Evolutionary conservation across 2,113 vertebrate species (phyloP).

Genomic region (Bambusicola thoracicus): DNA sequence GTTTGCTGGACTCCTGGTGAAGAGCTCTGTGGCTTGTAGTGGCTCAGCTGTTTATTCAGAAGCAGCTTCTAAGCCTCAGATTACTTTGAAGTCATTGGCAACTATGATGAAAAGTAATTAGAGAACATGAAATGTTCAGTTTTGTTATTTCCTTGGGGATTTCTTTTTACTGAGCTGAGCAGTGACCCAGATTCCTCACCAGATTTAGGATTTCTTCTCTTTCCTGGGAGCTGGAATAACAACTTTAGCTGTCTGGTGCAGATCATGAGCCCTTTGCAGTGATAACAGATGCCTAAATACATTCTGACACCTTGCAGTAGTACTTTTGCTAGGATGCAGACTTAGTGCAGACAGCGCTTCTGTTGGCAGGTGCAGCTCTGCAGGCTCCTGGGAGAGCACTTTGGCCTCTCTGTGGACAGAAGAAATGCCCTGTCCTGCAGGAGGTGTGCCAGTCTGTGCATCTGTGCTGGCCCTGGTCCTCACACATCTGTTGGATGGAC

Average conservation of each 20-base stretch:
- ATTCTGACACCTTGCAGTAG: background rate
- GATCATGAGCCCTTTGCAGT: background rate
- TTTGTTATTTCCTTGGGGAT: background rate
- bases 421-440: background rate
- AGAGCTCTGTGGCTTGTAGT: background rate
- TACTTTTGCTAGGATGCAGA: background rate
- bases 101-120: background rate
- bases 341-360: background rate
- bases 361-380: background rate
- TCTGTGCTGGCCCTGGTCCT: background rate
- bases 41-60: slow-evolving; percentile 9
- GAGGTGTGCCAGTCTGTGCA: background rate
- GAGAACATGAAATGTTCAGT: slow-evolving; percentile 8
- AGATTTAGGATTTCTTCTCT: slow-evolving; percentile 16
- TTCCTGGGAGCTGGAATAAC: background rate
- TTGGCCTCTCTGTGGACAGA: background rate
- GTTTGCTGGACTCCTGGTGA: background rate
- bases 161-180: background rate
- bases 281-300: background rate
- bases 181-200: slow-evolving; percentile 50
- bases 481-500: background rate
- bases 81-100: slow-evolving; percentile 31
- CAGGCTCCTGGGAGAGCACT: background rate
- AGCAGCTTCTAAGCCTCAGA: background rate
- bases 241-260: background rate